These are phyloP conservation scores for Calliphora vomitoria DNA, from an alignment of 2,888 invertebrate species.

Conservation along the genomic window DNA sequence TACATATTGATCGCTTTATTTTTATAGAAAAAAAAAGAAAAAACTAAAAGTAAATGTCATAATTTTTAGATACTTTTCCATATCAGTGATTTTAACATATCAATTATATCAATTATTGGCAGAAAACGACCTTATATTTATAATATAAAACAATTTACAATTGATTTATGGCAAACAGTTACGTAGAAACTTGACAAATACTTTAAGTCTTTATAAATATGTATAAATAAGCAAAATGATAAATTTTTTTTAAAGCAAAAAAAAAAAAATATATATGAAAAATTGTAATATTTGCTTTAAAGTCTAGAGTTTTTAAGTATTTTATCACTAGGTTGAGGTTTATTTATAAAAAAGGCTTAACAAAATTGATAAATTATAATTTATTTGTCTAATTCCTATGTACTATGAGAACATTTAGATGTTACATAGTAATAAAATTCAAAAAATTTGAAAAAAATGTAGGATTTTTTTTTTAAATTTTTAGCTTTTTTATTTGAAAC, in stretches of 20 bases:
- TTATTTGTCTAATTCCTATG: too few species aligned
- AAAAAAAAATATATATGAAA: too few species aligned
- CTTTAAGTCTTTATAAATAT: not conserved
- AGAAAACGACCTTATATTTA: slow-evolving; percentile 60
- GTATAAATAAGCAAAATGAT: not conserved
- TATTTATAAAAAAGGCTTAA: slow-evolving; percentile 4
- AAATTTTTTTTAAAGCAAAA: too few species aligned
- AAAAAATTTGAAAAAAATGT: not conserved
- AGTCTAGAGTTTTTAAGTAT: not conserved
- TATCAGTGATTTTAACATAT: slow-evolving; percentile 69
- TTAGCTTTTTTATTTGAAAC: too few species aligned
- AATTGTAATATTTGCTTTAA: too few species aligned
- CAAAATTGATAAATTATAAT: not conserved
- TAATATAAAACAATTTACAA: slow-evolving; percentile 48
- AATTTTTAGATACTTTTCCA: slow-evolving; percentile 56
- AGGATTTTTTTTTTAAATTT: too few species aligned
- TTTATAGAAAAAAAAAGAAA: not conserved
- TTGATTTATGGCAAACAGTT: slow-evolving; percentile 46
- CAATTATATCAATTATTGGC: slow-evolving; percentile 70
- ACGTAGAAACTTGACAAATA: not conserved
- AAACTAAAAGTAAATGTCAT: slow-evolving; percentile 25
- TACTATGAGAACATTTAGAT: too few species aligned
- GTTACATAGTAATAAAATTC: not conserved
- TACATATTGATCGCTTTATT: slow-evolving; percentile 39
- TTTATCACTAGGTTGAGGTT: slow-evolving; percentile 3